phyloP scores from a whole-genome alignment of 2,113 vertebrate genomes.

The Synodontis membranacea region DNA sequence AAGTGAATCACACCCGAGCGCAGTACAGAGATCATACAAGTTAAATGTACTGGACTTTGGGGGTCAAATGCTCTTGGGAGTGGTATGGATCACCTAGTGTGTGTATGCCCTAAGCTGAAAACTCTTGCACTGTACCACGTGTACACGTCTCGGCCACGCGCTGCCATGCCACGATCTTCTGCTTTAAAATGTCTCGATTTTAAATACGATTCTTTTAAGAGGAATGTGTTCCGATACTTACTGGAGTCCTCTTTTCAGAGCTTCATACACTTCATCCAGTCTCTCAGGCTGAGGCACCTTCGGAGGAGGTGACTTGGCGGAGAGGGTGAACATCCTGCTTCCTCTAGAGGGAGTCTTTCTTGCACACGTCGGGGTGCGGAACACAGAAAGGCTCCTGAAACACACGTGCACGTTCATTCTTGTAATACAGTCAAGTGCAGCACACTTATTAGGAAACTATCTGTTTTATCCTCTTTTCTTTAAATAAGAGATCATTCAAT shows the following conservation, averaged over 20 bases:
- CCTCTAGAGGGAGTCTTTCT: conserved; percentile 86
- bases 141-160: background rate
- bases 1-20: too few species aligned
- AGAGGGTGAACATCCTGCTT: conserved; percentile 92
- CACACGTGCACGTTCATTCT: background rate
- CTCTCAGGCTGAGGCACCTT: conserved; percentile 93
- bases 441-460: background rate
- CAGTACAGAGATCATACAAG: too few species aligned
- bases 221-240: conserved; percentile 71
- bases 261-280: conserved; percentile 88
- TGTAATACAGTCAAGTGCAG: background rate
- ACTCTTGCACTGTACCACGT: background rate
- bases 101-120: too few species aligned
- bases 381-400: conserved; percentile 80
- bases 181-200: background rate
- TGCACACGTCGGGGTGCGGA: conserved; percentile 85
- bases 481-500: background rate
- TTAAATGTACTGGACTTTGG: too few species aligned
- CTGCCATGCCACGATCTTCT: background rate
- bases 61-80: too few species aligned
- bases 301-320: conserved; percentile 83
- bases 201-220: background rate
- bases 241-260: conserved; percentile 91
- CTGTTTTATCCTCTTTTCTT: background rate
- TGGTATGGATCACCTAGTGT: too few species aligned